Percentiles rank a stretch among this genome's conserved stretches.
Evolutionary conservation across 1,140 invertebrate genomes (phyloP).

Genomic region (Temnothorax nylanderi): DNA sequence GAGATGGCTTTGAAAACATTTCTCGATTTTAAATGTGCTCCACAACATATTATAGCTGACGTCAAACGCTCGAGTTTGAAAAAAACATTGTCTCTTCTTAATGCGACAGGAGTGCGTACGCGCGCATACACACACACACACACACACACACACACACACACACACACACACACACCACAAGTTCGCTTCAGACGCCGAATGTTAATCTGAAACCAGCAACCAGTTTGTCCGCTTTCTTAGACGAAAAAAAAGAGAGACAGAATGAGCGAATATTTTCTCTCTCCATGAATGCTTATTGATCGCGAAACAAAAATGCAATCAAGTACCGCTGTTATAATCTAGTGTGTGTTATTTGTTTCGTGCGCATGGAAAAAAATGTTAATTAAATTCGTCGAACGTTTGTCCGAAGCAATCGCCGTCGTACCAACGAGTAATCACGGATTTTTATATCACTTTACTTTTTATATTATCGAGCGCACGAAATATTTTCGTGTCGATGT

Average conservation of each 20-base stretch:
- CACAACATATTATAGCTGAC: not conserved
- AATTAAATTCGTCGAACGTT: not conserved
- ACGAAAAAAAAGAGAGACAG: not conserved
- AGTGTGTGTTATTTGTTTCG: not conserved
- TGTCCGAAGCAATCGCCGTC: not conserved
- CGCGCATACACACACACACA: too few relatives aligned
- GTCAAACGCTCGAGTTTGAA: slow-evolving; percentile 6
- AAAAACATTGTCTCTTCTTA: not conserved
- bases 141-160: too few relatives aligned
- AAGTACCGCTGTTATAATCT: not conserved
- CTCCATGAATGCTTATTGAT: not conserved
- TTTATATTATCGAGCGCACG: not conserved
- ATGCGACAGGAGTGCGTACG: not conserved
- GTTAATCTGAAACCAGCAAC: slow-evolving; percentile 6
- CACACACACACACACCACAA: not conserved
- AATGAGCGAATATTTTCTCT: not conserved
- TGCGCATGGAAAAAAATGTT: slow-evolving; percentile 24
- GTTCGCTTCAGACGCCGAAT: not conserved
- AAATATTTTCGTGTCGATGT: not conserved
- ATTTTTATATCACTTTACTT: slow-evolving; percentile 6
- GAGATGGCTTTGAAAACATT: not conserved
- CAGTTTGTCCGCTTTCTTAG: not conserved
- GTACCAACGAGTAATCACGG: not conserved
- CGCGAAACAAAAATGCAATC: not conserved
- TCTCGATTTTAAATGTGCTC: not conserved